Conservation (phyloP, 2,888 invertebrate species). For the Ophion obscuratus region DNA sequence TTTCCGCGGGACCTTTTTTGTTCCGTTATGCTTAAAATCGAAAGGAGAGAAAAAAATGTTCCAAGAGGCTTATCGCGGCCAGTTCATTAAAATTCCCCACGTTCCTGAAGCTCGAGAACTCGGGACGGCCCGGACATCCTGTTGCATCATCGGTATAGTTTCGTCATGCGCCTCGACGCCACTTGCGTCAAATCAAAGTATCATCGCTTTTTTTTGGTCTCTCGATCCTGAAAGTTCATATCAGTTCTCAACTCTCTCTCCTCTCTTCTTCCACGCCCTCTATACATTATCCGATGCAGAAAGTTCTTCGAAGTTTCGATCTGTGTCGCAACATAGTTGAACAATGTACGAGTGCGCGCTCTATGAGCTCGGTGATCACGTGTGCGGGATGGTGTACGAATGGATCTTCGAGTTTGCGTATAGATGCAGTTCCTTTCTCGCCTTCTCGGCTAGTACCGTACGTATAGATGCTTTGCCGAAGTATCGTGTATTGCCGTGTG, state of each 20-base stretch:
- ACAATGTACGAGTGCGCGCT: constrained; percentile 3
- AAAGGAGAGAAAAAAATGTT: too few relatives aligned
- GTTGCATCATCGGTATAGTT: constrained; percentile 5
- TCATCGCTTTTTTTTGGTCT: constrained; percentile 21
- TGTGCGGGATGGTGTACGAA: constrained; percentile 1
- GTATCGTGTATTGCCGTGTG: constrained; percentile 38
- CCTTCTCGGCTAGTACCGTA: constrained; percentile 10
- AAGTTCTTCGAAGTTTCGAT: constrained; percentile 1
- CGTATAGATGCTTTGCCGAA: constrained; percentile 1
- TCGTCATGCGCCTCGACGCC: constrained; percentile 27
- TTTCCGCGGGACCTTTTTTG: too few relatives aligned
- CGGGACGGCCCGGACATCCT: neutral
- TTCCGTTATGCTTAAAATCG: too few relatives aligned
- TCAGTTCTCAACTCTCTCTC: constrained; percentile 19
- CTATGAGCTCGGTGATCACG: neutral
- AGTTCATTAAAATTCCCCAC: neutral
- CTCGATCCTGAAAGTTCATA: neutral
- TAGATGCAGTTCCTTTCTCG: constrained; percentile 23
- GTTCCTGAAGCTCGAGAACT: neutral
- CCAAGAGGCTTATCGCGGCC: too few relatives aligned
- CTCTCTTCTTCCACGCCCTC: neutral
- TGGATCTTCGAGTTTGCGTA: constrained; percentile 23
- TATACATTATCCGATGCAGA: constrained; percentile 24
- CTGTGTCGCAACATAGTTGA: neutral
- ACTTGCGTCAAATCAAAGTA: constrained; percentile 16